Conservation (phyloP, 2,797 vertebrate species). For the Knipowitschia caucasica region DNA sequence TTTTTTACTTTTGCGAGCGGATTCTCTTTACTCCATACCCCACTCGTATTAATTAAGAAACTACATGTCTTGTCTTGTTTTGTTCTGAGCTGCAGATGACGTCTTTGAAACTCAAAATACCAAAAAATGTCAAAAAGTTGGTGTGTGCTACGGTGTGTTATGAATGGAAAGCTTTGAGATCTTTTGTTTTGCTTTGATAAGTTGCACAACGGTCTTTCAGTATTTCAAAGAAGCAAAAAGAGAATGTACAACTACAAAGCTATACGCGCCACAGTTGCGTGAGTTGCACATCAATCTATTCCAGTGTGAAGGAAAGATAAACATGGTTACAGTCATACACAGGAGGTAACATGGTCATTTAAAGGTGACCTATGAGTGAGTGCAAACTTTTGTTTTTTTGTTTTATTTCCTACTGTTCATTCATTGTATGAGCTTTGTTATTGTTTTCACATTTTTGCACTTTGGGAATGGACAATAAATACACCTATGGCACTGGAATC, state of each 20-base stretch:
- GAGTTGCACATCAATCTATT: background rate
- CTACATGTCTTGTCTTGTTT: constrained; percentile 16
- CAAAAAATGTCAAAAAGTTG: constrained; percentile 8
- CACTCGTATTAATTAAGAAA: constrained; percentile 28
- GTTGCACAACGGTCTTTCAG: background rate
- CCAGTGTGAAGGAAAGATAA: background rate
- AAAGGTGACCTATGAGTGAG: too few species aligned
- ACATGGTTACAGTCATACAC: too few species aligned
- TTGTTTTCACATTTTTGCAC: too few species aligned
- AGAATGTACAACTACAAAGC: constrained; percentile 1
- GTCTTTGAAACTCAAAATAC: constrained; percentile 23
- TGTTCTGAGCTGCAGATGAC: constrained; percentile 22
- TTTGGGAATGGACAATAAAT: too few species aligned
- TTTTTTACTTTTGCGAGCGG: constrained; percentile 32
- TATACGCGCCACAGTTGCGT: background rate
- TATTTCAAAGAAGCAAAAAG: constrained; percentile 12
- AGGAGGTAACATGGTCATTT: too few species aligned
- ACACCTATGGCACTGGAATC: too few species aligned
- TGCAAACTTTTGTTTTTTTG: too few species aligned
- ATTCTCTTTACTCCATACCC: constrained; percentile 17
- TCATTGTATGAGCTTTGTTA: too few species aligned
- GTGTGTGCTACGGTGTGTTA: background rate
- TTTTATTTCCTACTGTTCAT: too few species aligned
- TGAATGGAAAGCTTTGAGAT: constrained; percentile 1
- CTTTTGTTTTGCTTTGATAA: constrained; percentile 14